Evolutionary conservation across 1,140 invertebrate species (phyloP), one percentile per base, ranked within the genome.

Genomic region (Nephila pilipes): DNA sequence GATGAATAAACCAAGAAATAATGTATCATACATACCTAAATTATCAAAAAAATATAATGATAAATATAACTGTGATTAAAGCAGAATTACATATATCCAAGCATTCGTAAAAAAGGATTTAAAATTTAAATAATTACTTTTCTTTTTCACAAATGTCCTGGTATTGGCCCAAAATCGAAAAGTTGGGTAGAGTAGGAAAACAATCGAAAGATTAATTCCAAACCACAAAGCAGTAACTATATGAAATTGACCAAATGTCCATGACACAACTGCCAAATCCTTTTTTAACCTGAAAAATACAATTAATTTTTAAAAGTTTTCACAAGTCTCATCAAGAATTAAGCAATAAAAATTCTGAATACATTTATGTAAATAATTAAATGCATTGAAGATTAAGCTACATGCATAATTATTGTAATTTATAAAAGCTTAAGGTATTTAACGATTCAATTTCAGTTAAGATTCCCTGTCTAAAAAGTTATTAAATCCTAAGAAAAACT

Each of bases 131-230:
- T n/a, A n/a, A 2, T 63, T 89, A 93, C 92, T 25, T 63, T 88
- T 81, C 20, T 65, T 89, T 25, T 69, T 81, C 8, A 85, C 58
- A 36, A 54, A 25, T 12, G 57, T 12, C 89, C 92, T 85, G 55
- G 58, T 80, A 69, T 58, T 94, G 38, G 95, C 95, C 96, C 96
- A 96, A 94, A 95, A 95, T 93, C 96, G 95, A 94, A 96, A 96
- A 5, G 94, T 93, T 14, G 95, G 95, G 93, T 96, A 96, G 29
- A 96, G 95, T 12, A 95, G 65, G 18, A 95, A 90, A 1, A 95
- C 81, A 3, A 95, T 95, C n/a, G 94, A 94, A 1, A 94, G 29
- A 79, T 95, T 94, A 95, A 96, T 96, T n/a, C 94, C 94, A 32
- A 95, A 94, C 96, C 95, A 96, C 87, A 95, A 81, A 12, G 94